These are phyloP conservation scores for Pantelozetes paolii DNA, from an alignment of 2,888 invertebrate genomes.

Conservation along the genomic window DNA sequence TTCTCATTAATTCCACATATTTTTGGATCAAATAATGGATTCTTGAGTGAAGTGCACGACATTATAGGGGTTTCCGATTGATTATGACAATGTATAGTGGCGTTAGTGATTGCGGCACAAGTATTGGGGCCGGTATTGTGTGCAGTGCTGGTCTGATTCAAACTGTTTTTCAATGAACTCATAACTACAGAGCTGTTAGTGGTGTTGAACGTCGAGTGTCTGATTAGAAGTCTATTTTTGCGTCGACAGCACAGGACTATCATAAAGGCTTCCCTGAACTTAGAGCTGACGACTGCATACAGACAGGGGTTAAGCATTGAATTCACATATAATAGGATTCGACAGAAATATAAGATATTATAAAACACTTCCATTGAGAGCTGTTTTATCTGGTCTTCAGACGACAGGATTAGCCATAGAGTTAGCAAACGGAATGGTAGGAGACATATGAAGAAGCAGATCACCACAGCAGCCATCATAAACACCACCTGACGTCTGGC, in stretches of 20 bases:
- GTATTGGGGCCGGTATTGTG: neutral
- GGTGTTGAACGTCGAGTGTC: slow-evolving; percentile 43
- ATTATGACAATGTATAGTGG: slow-evolving; percentile 13
- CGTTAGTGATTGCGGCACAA: neutral
- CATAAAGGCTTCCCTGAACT: slow-evolving; percentile 66
- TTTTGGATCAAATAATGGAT: slow-evolving; percentile 17
- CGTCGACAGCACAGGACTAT: slow-evolving; percentile 35
- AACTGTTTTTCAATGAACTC: slow-evolving; percentile 41
- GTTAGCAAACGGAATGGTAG: slow-evolving; percentile 82
- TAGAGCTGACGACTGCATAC: slow-evolving; percentile 86
- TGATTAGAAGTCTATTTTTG: slow-evolving; percentile 27
- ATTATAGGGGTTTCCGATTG: neutral
- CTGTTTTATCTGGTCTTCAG: slow-evolving; percentile 62
- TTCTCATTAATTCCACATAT: neutral
- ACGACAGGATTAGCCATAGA: slow-evolving; percentile 76
- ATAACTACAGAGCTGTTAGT: slow-evolving; percentile 33
- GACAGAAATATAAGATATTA: slow-evolving; percentile 74
- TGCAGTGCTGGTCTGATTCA: neutral
- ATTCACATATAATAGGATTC: slow-evolving; percentile 82
- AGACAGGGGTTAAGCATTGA: slow-evolving; percentile 86
- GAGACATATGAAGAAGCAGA: slow-evolving; percentile 83
- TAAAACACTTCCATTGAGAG: slow-evolving; percentile 76
- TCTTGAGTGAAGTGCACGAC: slow-evolving; percentile 11
- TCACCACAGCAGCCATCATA: slow-evolving; percentile 81
- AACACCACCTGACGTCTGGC: slow-evolving; percentile 75